Evolutionary conservation across 2,888 invertebrate genomes (phyloP), one percentile per base, ranked within the genome.

Genomic region (Hypolimnas misippus): DNA sequence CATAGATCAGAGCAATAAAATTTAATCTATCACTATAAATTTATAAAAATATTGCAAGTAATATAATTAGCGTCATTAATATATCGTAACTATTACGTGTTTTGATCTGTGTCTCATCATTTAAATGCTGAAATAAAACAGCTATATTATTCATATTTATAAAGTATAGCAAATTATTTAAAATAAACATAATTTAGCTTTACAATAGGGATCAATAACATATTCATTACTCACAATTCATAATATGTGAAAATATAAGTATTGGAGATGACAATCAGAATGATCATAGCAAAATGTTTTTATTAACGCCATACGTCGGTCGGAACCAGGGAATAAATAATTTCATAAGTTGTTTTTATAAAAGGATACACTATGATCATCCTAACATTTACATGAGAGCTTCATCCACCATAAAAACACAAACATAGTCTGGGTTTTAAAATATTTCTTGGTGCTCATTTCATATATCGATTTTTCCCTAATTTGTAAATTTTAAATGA

Each of bases 41-140:
- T 78, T 78, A 76, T 71, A 75, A 82, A 76, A 76, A 79, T 83
- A 87, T 87, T 83, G 84, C 82, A 79, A 78, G 77, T 75, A 78
- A 81, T 77, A 74, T 73, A 69, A 74, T 76, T 78, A 80, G 81
- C 73, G 78, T 80, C 78, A 76, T 79, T 79, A 81, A 74, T 70
- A 74, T 72, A 76, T 70, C 12, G 77, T 66, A 74, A 79, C 74
- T 70, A 74, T 78, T 57, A 81, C 72, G 70, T 78, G 80, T 76
- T 76, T 73, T 76, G 67, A 35, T 50, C 50, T 14, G 50, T 31
- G 35, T 73, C 66, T 67, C 62, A 66, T 75, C 73, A 77, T 74
- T 73, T 70, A 64, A 68, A 77, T 51, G 76, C 75, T 73, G 73
- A 78, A 76, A 72, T 71, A 70, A 75, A 77, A 69, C 69, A 50